Evolutionary conservation across 2,888 invertebrate species (phyloP), one percentile per base, ranked within the genome.

Genomic region (Agapostemon virescens): DNA sequence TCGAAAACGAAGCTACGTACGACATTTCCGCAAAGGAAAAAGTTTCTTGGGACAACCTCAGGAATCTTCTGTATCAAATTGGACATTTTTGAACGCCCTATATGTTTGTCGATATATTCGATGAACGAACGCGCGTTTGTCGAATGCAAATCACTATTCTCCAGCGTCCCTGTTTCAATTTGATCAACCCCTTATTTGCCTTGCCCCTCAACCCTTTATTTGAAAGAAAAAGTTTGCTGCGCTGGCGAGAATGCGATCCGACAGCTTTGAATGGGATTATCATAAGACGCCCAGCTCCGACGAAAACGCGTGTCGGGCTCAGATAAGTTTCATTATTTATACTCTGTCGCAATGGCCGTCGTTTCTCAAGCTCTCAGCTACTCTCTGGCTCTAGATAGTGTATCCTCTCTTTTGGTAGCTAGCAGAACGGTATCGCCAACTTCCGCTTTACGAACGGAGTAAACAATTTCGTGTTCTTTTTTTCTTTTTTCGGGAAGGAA

Each of bases 221-320:
- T 30, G 20, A 33, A 9, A 20, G 30, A 58, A 58, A 30, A 20
- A 61, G 75, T 73, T 84, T 64, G 73, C 67, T 61, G 26, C 42
- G 55, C 61, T 38, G 63, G n/a, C 80, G 55, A 69, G 71, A 68
- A 81, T 55, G 83, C 69, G 71, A 58, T 33, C 67, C 55, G 74
- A 66, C 67, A 30, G 38, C 49, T 52, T 71, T 74, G 77, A 77
- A 83, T 83, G 52, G 63, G 77, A 84, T 83, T 78, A 79, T 74
- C 71, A 78, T 80, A 80, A 83, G 78, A 63, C 61, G 72, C 38
- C 64, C 26, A 38, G 49, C 69, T 79, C 49, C 61, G 0, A 26
- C 15, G 66, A 73, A 58, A 67, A 69, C 79, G 69, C 79, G 42
- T 72, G 71, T 68, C 52, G 64, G 38, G 52, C 64, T 17, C 20